Conservation (phyloP, 2,113 vertebrate genomes). For the Chaetodon auriga region DNA sequence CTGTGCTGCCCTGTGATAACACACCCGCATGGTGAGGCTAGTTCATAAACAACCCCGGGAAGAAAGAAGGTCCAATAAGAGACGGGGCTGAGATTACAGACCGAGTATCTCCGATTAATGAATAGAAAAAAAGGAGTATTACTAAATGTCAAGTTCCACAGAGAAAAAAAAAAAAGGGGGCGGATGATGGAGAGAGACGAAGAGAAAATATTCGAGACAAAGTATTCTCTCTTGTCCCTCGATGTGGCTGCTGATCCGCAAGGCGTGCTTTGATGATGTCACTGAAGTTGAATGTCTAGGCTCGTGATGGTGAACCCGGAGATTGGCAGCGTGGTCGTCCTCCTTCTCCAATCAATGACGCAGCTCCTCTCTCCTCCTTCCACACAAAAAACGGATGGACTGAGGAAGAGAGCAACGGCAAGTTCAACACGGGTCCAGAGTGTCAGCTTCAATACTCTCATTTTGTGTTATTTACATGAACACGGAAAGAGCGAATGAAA, state of each 20-base stretch:
- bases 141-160: constrained; percentile 67
- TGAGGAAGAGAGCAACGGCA: constrained; percentile 19
- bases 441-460: not conserved
- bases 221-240: constrained; percentile 63
- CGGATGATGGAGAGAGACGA: constrained; percentile 45
- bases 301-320: constrained; percentile 48
- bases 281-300: constrained; percentile 62
- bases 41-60: constrained; percentile 36
- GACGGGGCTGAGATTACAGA: constrained; percentile 21
- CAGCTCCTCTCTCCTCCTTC: constrained; percentile 66
- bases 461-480: not conserved
- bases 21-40: constrained; percentile 66
- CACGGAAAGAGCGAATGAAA: not conserved
- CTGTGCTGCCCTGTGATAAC: constrained; percentile 75
- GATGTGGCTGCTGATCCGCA: constrained; percentile 60
- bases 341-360: constrained; percentile 77
- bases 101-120: constrained; percentile 52
- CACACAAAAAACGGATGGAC: constrained; percentile 77
- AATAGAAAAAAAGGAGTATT: constrained; percentile 58
- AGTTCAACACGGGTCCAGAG: not conserved
- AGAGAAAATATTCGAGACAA: constrained; percentile 56
- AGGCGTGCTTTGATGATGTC: constrained; percentile 73
- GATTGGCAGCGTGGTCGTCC: constrained; percentile 72
- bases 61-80: constrained; percentile 48
- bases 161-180: constrained; percentile 34